phyloP scores from a whole-genome alignment of 2,888 invertebrate genomes.

The Molanna angustata region DNA sequence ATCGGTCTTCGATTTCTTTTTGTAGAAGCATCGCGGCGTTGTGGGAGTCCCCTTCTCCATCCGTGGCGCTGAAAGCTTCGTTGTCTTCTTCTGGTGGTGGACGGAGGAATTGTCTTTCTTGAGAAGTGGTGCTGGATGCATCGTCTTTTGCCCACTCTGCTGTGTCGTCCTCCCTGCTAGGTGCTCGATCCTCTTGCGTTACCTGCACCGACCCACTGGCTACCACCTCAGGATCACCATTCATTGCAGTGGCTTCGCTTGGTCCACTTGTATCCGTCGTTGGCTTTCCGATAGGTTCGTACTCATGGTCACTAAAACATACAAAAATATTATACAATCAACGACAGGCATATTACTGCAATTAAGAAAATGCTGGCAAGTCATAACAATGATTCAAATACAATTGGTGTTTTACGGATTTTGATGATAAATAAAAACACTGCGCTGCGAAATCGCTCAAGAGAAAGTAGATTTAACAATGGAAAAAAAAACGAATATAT shows the following conservation, averaged over 20 bases:
- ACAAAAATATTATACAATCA: background rate
- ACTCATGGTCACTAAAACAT: constrained; percentile 84
- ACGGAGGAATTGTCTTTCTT: constrained; percentile 50
- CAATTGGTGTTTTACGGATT: too few species aligned
- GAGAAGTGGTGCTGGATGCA: constrained; percentile 51
- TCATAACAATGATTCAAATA: too few species aligned
- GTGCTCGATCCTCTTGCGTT: constrained; percentile 5
- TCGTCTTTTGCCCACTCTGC: constrained; percentile 41
- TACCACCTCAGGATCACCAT: background rate
- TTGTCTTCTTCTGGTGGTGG: constrained; percentile 40
- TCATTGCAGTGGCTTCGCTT: constrained; percentile 1
- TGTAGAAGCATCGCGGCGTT: constrained; percentile 55
- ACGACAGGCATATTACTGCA: background rate
- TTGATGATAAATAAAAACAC: too few species aligned
- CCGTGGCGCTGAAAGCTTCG: constrained; percentile 40
- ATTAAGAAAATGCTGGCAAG: too few species aligned
- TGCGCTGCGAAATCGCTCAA: too few species aligned
- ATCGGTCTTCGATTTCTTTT: constrained; percentile 62
- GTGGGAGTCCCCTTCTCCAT: constrained; percentile 40
- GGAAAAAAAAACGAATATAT: too few species aligned
- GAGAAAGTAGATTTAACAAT: too few species aligned
- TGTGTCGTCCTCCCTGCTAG: constrained; percentile 31
- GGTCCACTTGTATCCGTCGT: constrained; percentile 9
- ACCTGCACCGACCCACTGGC: background rate
- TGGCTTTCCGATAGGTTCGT: constrained; percentile 83